These are phyloP conservation scores for Platygyra sinensis DNA, from an alignment of 64 coral and sea anemone species.

Conservation along the genomic window DNA sequence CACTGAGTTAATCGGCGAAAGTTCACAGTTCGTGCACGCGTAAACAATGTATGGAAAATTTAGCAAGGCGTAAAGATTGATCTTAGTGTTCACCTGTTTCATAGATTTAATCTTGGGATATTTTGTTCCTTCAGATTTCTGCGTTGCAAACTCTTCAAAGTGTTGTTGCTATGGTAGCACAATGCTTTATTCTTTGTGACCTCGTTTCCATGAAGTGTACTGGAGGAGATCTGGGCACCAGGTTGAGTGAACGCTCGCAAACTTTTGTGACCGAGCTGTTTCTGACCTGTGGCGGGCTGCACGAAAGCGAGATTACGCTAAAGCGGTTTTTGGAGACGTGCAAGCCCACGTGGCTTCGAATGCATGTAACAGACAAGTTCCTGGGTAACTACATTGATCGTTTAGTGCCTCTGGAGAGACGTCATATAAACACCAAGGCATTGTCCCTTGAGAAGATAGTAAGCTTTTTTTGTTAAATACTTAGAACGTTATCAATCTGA, in stretches of 20 bases:
- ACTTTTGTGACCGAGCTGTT: slow-evolving; percentile 70
- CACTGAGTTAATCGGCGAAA: no score
- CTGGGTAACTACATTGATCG: slow-evolving; percentile 70
- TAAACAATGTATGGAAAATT: no score
- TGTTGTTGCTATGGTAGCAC: slow-evolving; percentile 65
- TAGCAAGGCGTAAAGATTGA: no score
- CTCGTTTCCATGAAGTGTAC: slow-evolving; percentile 17
- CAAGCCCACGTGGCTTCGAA: slow-evolving; percentile 70
- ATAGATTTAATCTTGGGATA: background rate
- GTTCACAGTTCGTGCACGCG: no score
- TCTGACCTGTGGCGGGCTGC: slow-evolving; percentile 25
- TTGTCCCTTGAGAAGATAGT: slow-evolving; percentile 89
- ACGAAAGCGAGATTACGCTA: slow-evolving; percentile 27
- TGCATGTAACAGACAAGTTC: slow-evolving; percentile 70
- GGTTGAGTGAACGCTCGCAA: slow-evolving; percentile 54
- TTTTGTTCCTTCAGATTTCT: slow-evolving; percentile 42
- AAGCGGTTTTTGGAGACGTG: slow-evolving; percentile 84
- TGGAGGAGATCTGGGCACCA: slow-evolving; percentile 22
- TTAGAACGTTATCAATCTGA: no score
- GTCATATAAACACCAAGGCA: slow-evolving; percentile 35
- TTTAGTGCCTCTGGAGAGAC: slow-evolving; percentile 65
- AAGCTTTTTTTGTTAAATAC: slow-evolving; percentile 12
- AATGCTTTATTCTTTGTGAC: slow-evolving; percentile 58
- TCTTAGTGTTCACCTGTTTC: no score
- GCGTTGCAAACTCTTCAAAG: slow-evolving; percentile 67